Percentiles rank a stretch among this genome's conserved stretches.
These are phyloP conservation scores for Clostera curtula DNA, from an alignment of 2,888 invertebrate genomes.

Conservation along the genomic window DNA sequence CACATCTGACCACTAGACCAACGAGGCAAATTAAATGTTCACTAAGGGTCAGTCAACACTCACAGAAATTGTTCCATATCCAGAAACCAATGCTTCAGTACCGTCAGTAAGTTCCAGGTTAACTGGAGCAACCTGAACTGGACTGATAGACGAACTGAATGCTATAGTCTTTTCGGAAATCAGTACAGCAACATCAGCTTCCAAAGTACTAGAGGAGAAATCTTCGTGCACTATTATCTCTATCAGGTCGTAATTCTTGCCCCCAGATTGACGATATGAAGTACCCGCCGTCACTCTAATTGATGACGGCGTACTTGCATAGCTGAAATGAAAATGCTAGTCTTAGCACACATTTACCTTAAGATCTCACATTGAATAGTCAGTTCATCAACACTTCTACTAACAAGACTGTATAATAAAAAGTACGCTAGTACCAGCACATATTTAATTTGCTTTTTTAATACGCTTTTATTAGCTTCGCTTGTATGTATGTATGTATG, in stretches of 20 bases:
- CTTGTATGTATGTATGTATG: too few species aligned
- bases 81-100: constrained; percentile 52
- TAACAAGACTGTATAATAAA: too few species aligned
- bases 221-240: constrained; percentile 36
- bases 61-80: constrained; percentile 50
- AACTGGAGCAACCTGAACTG: constrained; percentile 35
- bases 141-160: constrained; percentile 31
- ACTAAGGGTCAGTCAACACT: constrained; percentile 12
- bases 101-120: constrained; percentile 35
- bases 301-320: constrained; percentile 26
- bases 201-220: constrained; percentile 38
- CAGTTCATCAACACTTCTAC: too few species aligned
- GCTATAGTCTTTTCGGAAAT: constrained; percentile 33
- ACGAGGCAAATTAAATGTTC: not conserved
- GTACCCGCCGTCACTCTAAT: constrained; percentile 49
- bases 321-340: constrained; percentile 36
- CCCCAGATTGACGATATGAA: constrained; percentile 39
- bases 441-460: too few species aligned
- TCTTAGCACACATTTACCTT: too few species aligned
- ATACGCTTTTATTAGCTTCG: too few species aligned
- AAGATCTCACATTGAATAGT: too few species aligned
- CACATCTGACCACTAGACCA: too few species aligned
- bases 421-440: too few species aligned
- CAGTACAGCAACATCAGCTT: constrained; percentile 55
- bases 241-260: constrained; percentile 38